Base-by-base conservation (phyloP, 2,113 vertebrate genomes). In the Psettodes erumei region DNA sequence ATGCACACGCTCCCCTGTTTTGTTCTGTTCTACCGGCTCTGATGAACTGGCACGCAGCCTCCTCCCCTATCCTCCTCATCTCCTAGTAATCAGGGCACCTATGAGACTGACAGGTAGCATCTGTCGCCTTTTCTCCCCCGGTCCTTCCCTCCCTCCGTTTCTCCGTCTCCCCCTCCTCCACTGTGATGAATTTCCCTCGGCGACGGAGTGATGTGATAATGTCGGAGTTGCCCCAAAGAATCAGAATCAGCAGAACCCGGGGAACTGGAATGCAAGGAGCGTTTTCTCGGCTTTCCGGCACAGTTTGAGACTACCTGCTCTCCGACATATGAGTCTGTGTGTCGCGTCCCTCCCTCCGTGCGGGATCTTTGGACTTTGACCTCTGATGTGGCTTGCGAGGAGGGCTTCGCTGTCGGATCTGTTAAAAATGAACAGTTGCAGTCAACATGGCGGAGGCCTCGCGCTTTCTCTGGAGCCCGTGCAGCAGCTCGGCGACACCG, bases 81-180 rank as follows among this genome's bases (percentile, higher is more conserved):
- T 87, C 86, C 83, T 71, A 78, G 92, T 94, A 94, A 94, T 94
- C 92, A 93, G 92, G 87, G 88, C 90, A 93, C 93, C 93, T 93
- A 84, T 71, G 92, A 94, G 94, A 94, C 88, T 87, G 91, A 91
- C 94, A 93, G 92, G 90, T 92, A 94, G 92, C 94, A 94, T 94
- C 93, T 94, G 94, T 92, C 93, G 76, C 90, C 79, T 81, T 81
- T 79, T 86, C 75, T 88, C 85, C 82, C 74, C 77, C 71, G 83
- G 81, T 89, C 75, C 48, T 60, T 74, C 81, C 71, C 81, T 82
- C 81, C 85, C 85, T 76, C 77, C 64, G 60, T 82, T 83, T 79
- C 79, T 54, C 61, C 5, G 27, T 77, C 58, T 84, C 85, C 75
- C 81, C 74, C 74, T 43, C 70, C 74, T 77, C 69, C 76, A 83